phyloP scores from a whole-genome alignment of 2,888 invertebrate species.

The Ophion ventricosus region DNA sequence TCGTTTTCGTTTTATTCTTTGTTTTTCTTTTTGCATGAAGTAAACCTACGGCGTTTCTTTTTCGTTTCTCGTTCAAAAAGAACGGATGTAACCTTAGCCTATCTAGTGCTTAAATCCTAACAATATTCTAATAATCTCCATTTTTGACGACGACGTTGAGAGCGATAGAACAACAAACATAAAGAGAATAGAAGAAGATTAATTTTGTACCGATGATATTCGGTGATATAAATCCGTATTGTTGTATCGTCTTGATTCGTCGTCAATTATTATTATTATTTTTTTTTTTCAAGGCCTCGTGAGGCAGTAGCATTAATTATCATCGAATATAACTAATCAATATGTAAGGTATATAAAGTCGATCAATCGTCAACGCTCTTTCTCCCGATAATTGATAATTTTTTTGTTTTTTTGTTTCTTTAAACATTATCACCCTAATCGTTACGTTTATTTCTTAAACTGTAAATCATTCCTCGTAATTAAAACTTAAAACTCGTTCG shows the following conservation, averaged over 20 bases:
- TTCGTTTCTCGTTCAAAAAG: slow-evolving; percentile 49
- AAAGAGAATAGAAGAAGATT: slow-evolving; percentile 3
- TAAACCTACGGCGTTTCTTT: slow-evolving; percentile 62
- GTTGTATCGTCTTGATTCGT: slow-evolving; percentile 65
- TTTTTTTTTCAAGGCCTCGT: slow-evolving; percentile 80
- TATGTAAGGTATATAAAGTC: slow-evolving; percentile 73
- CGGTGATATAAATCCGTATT: slow-evolving; percentile 43
- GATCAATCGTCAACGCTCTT: slow-evolving; percentile 70
- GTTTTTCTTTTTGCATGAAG: slow-evolving; percentile 30
- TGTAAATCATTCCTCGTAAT: slow-evolving; percentile 45
- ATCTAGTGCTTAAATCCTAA: slow-evolving; percentile 66
- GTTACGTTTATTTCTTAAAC: slow-evolving; percentile 61
- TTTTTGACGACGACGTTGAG: slow-evolving; percentile 72
- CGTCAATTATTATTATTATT: slow-evolving; percentile 69
- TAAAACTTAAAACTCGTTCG: slow-evolving; percentile 61
- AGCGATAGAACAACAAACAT: slow-evolving; percentile 24
- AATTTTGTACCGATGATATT: slow-evolving; percentile 50
- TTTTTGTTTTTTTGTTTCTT: slow-evolving; percentile 43
- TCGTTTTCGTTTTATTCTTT: slow-evolving; percentile 37
- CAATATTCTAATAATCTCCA: slow-evolving; percentile 82
- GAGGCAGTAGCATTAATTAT: slow-evolving; percentile 81
- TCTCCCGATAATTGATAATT: slow-evolving; percentile 52
- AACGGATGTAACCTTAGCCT: slow-evolving; percentile 67
- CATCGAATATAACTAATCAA: slow-evolving; percentile 74
- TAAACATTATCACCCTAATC: slow-evolving; percentile 64